Evolutionary conservation across 2,113 vertebrate species (phyloP).

Genomic region (Crotalus helleri): DNA sequence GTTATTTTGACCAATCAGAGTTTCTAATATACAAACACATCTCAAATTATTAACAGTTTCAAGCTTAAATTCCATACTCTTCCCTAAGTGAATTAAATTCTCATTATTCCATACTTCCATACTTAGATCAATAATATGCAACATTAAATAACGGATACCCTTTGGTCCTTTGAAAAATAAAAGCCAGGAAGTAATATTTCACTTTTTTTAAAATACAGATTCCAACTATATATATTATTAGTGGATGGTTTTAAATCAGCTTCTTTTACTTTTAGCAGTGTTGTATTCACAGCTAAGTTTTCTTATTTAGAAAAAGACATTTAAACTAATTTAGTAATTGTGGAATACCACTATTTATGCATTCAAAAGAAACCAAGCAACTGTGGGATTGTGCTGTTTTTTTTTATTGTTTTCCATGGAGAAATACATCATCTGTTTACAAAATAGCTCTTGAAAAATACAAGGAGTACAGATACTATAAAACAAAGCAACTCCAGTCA

Average conservation of each 20-base stretch:
- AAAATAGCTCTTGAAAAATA: conserved; percentile 90
- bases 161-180: not conserved
- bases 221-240: not conserved
- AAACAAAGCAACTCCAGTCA: conserved; percentile 87
- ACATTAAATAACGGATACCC: not conserved
- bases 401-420: conserved; percentile 84
- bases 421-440: conserved; percentile 89
- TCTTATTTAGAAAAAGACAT: conserved; percentile 21
- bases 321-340: not conserved
- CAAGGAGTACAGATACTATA: conserved; percentile 87
- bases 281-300: not conserved
- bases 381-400: conserved; percentile 78
- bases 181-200: not conserved
- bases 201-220: not conserved
- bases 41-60: too few species aligned
- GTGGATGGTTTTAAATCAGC: not conserved
- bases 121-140: not conserved
- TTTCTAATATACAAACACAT: too few species aligned
- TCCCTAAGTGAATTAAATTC: not conserved
- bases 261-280: not conserved
- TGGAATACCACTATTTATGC: conserved; percentile 8
- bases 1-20: too few species aligned
- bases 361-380: conserved; percentile 65
- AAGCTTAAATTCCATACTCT: not conserved
- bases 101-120: not conserved